Percentiles rank a stretch among this genome's conserved stretches.
These are phyloP conservation scores for Prionailurus viverrinus DNA, from an alignment of 2,113 vertebrate species.

Conservation along the genomic window DNA sequence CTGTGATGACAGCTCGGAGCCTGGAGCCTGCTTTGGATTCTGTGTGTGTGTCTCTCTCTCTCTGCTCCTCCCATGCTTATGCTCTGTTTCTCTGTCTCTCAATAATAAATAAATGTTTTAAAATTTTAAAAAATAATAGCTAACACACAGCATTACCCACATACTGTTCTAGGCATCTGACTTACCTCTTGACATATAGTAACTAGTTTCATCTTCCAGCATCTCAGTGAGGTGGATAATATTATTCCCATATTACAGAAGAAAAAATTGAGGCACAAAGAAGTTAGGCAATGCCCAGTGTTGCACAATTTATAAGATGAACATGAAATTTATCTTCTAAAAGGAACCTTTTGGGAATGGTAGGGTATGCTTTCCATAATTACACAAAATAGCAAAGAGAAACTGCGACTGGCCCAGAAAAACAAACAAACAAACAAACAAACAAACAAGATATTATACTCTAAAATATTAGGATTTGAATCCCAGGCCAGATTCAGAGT, in stretches of 20 bases:
- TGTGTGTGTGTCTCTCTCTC: no score
- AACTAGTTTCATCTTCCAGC: neutral
- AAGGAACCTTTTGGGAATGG: neutral
- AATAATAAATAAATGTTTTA: no score
- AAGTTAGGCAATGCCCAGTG: accelerated
- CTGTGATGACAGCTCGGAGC: no score
- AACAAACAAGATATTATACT: neutral
- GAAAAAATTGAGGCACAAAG: neutral
- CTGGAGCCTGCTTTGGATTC: no score
- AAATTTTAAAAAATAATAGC: neutral
- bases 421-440: neutral
- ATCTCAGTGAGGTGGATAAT: neutral
- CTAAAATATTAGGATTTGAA: neutral
- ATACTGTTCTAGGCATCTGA: neutral
- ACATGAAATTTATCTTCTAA: neutral
- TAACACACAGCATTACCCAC: neutral
- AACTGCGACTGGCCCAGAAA: neutral
- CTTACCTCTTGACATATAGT: neutral
- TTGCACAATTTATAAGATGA: neutral
- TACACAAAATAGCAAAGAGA: neutral
- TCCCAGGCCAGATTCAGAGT: neutral
- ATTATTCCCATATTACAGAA: neutral
- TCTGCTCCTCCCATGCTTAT: no score
- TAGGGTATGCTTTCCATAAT: neutral
- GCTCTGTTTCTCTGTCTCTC: no score